Conservation (phyloP, 2,113 vertebrate genomes). For the Callorhinus ursinus region DNA sequence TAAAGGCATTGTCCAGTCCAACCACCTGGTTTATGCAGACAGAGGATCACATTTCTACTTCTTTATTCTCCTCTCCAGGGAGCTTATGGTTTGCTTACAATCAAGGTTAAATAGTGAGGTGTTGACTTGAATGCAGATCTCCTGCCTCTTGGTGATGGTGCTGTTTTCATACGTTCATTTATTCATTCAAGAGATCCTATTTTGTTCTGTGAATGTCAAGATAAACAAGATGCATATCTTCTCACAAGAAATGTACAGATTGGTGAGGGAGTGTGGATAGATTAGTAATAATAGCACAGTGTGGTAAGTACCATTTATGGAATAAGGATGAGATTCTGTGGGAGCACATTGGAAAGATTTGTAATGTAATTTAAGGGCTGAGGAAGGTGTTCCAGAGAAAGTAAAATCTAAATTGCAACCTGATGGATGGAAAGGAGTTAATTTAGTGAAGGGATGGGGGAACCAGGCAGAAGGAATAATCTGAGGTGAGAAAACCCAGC, state of each 20-base stretch:
- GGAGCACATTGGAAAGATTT: background rate
- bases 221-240: background rate
- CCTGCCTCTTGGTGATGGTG: background rate
- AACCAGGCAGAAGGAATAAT: background rate
- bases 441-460: background rate
- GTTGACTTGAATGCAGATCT: background rate
- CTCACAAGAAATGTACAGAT: background rate
- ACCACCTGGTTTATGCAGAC: background rate
- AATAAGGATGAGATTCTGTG: background rate
- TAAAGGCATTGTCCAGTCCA: background rate
- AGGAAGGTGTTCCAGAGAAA: background rate
- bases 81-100: background rate
- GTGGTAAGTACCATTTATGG: background rate
- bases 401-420: background rate
- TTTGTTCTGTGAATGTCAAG: slow-evolving; percentile 20
- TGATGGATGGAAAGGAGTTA: background rate
- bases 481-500: background rate
- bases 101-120: background rate
- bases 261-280: background rate
- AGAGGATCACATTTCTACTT: background rate
- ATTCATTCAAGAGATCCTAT: background rate
- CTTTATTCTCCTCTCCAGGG: background rate
- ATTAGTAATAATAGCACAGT: background rate
- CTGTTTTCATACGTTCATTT: background rate
- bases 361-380: background rate